Evolutionary conservation across 2,888 invertebrate genomes (phyloP).

Genomic region (Melitaea athalia): DNA sequence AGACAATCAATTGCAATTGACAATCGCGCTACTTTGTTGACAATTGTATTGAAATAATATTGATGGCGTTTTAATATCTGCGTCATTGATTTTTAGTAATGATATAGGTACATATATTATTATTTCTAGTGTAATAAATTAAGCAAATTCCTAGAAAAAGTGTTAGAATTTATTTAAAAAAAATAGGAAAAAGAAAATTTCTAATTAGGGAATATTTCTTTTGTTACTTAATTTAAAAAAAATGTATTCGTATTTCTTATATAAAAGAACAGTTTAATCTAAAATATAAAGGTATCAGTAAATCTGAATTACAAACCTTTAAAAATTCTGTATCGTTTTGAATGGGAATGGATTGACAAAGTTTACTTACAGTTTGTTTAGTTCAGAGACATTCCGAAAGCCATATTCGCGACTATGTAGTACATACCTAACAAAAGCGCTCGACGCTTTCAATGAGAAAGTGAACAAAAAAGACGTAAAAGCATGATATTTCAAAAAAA

Average conservation of each 20-base stretch:
- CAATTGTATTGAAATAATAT: too few species aligned
- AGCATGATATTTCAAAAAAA: conserved; percentile 3
- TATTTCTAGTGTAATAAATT: too few species aligned
- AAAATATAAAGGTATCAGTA: not conserved
- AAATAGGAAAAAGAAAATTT: too few species aligned
- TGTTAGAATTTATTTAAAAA: too few species aligned
- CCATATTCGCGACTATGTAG: conserved; percentile 4
- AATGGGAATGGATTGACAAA: conserved; percentile 17
- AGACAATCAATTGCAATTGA: too few species aligned
- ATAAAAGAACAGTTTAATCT: not conserved
- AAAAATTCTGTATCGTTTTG: conserved; percentile 39
- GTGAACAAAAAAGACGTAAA: conserved; percentile 6
- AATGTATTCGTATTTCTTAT: not conserved
- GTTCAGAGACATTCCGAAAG: conserved; percentile 14
- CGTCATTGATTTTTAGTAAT: too few species aligned
- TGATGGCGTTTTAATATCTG: too few species aligned
- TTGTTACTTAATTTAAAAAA: too few species aligned
- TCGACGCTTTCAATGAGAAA: conserved; percentile 11
- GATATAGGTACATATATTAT: too few species aligned
- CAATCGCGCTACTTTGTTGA: too few species aligned
- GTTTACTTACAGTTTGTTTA: conserved; percentile 14
- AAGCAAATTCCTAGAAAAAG: too few species aligned
- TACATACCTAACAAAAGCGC: conserved; percentile 9
- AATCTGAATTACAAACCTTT: conserved; percentile 2
- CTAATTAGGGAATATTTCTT: too few species aligned